These are phyloP conservation scores for Babylonia areolata DNA, from an alignment of 1,140 invertebrate genomes.

Conservation along the genomic window DNA sequence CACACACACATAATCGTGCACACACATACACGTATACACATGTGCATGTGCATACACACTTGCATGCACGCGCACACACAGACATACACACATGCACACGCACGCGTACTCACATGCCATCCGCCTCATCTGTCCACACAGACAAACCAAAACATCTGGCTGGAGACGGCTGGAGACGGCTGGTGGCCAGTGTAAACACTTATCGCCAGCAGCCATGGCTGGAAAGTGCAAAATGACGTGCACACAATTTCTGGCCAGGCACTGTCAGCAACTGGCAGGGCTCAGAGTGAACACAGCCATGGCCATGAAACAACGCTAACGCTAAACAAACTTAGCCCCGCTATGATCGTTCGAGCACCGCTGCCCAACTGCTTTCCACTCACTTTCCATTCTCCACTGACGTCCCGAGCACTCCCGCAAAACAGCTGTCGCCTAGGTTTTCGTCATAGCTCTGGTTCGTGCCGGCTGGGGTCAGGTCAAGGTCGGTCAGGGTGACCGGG, in stretches of 20 bases:
- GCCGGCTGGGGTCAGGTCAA: slow-evolving; percentile 36
- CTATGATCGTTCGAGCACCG: too few species aligned
- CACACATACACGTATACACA: background rate
- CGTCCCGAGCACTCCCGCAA: slow-evolving; percentile 60
- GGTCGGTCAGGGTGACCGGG: slow-evolving; percentile 40
- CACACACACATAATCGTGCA: background rate
- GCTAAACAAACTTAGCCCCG: too few species aligned
- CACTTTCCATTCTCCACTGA: slow-evolving; percentile 37
- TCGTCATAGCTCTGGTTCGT: slow-evolving; percentile 54
- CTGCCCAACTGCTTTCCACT: too few species aligned
- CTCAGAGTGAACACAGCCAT: too few species aligned
- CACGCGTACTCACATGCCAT: background rate
- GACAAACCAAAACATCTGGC: background rate
- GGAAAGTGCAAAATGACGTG: too few species aligned
- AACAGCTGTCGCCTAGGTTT: slow-evolving; percentile 60
- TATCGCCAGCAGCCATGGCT: too few species aligned
- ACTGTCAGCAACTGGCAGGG: too few species aligned
- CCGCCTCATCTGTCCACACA: background rate
- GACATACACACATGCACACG: slow-evolving; percentile 2
- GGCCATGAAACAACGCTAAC: too few species aligned
- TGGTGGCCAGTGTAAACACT: too few species aligned
- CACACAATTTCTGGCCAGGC: too few species aligned
- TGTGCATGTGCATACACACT: background rate
- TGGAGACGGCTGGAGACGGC: too few species aligned
- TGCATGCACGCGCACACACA: slow-evolving; percentile 6